A percentile compares a stretch with the other conserved stretches of the same genome.
Conservation (phyloP, 2,113 vertebrate species). For the Lucifuga dentata region DNA sequence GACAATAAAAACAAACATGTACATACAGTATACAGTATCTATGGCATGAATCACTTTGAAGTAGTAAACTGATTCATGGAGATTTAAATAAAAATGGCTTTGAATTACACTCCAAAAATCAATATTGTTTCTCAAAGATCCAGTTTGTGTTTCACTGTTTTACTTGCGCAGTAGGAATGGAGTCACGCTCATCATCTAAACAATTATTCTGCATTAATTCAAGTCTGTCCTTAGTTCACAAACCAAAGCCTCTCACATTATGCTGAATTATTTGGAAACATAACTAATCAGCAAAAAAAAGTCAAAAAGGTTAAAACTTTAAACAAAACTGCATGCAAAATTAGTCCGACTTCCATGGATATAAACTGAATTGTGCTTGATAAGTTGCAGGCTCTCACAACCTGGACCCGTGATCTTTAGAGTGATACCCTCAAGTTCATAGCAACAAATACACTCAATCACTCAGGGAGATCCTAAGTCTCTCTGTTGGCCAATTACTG, state of each 20-base stretch:
- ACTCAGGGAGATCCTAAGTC: constrained; percentile 80
- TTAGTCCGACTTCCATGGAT: constrained; percentile 65
- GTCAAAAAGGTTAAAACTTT: constrained; percentile 75
- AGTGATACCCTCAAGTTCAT: constrained; percentile 85
- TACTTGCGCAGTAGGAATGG: constrained; percentile 1
- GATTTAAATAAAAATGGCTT: constrained; percentile 11
- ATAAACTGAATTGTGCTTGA: constrained; percentile 78
- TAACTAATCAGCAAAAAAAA: constrained; percentile 77
- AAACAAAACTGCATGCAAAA: constrained; percentile 76
- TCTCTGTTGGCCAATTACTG: constrained; percentile 89
- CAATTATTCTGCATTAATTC: constrained; percentile 73
- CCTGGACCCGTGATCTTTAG: constrained; percentile 82
- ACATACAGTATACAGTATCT: too few species aligned
- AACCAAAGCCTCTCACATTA: constrained; percentile 57
- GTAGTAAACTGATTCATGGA: not conserved
- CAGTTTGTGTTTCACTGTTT: constrained; percentile 4
- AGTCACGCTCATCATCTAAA: constrained; percentile 47
- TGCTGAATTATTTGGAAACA: constrained; percentile 74
- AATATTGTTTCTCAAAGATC: constrained; percentile 24
- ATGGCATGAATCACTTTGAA: not conserved
- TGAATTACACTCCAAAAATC: constrained; percentile 38
- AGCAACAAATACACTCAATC: constrained; percentile 85
- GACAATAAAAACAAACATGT: too few species aligned
- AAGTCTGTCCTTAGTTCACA: constrained; percentile 67
- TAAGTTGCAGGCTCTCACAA: constrained; percentile 81